Conservation (phyloP, 2,113 vertebrate genomes). For the Aix galericulata region DNA sequence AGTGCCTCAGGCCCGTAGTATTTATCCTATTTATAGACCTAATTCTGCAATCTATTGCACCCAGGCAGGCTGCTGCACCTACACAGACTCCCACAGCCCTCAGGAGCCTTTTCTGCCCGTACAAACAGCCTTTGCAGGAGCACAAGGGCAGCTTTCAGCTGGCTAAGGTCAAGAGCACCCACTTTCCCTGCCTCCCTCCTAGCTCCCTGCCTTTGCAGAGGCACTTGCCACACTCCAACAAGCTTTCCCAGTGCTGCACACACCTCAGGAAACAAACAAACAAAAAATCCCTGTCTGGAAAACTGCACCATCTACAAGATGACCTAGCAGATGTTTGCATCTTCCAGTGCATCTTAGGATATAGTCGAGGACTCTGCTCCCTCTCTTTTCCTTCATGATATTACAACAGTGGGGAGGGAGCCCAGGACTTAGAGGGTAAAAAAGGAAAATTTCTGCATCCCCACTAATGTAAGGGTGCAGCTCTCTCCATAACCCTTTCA, state of each 20-base stretch:
- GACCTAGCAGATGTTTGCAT: background rate
- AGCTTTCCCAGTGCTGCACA: background rate
- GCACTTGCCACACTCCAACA: background rate
- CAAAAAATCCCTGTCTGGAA: background rate
- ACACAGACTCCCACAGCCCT: background rate
- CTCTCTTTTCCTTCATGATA: too few relatives aligned
- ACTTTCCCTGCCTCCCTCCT: background rate
- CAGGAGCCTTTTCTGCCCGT: background rate
- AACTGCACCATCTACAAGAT: background rate
- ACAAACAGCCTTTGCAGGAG: background rate
- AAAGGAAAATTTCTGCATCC: background rate
- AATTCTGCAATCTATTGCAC: background rate
- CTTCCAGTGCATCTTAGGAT: background rate
- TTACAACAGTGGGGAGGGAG: background rate
- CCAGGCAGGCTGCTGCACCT: background rate
- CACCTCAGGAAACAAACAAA: background rate
- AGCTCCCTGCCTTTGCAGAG: background rate
- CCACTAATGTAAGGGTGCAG: background rate
- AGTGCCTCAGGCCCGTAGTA: background rate
- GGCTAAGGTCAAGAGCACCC: background rate
- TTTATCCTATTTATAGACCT: background rate
- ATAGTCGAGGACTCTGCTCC: background rate
- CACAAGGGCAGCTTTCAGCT: background rate
- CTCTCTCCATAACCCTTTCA: background rate
- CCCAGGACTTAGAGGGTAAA: background rate